Evolutionary conservation across 2,113 vertebrate genomes (phyloP).

Genomic region (Plestiodon gilberti): DNA sequence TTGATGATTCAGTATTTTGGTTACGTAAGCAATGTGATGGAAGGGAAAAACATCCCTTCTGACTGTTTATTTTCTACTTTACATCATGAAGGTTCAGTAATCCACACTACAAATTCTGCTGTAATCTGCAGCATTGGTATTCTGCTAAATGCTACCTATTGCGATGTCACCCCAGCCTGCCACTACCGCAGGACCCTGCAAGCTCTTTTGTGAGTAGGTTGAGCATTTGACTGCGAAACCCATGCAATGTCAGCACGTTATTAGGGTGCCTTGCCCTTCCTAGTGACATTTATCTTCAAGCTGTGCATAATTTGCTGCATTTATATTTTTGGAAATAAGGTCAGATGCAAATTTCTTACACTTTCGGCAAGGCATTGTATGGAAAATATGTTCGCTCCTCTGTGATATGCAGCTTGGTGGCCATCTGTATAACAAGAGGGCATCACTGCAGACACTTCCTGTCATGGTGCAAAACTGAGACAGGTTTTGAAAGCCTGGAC

Average conservation of each 20-base stretch:
- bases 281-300: neutral
- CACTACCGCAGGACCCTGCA: accelerated
- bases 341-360: neutral
- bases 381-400: neutral
- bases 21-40: neutral
- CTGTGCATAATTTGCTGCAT: neutral
- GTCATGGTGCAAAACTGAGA: neutral
- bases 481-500: neutral
- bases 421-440: neutral
- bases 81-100: accelerated
- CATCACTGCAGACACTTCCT: neutral
- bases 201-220: neutral
- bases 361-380: neutral
- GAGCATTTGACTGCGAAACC: neutral
- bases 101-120: neutral
- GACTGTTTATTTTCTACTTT: neutral
- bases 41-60: neutral
- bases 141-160: accelerated
- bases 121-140: neutral
- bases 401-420: accelerated
- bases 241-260: neutral
- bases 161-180: accelerated
- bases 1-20: neutral
- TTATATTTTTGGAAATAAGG: neutral
- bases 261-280: neutral